Evolutionary conservation across 2,113 vertebrate species (phyloP).

Genomic region (Coptodon bakossiorum): DNA sequence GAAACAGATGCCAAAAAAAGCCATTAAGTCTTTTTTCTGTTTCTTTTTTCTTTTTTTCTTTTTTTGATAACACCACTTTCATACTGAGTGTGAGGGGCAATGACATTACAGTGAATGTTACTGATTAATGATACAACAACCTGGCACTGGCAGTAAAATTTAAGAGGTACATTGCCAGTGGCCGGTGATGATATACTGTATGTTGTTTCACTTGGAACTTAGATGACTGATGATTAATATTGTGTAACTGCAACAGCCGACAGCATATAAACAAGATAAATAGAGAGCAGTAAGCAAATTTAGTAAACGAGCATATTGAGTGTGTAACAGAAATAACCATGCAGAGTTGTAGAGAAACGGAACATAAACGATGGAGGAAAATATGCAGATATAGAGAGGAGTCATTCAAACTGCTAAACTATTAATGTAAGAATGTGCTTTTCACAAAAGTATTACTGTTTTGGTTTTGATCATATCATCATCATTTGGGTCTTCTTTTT

Average conservation of each 20-base stretch:
- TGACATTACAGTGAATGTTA: neutral
- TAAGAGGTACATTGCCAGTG: neutral
- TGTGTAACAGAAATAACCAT: neutral
- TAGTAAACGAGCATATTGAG: neutral
- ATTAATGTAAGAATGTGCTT: neutral
- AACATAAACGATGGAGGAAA: neutral
- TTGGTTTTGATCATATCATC: neutral
- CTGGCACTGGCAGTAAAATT: neutral
- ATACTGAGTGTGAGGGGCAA: neutral
- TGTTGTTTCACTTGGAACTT: neutral
- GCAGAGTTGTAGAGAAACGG: neutral
- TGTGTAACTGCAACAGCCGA: neutral
- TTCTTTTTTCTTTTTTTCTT: neutral
- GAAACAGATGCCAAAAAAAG: neutral
- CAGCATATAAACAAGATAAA: neutral
- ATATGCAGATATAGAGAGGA: neutral
- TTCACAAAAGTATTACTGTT: neutral
- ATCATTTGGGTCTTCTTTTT: neutral
- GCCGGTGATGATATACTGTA: neutral
- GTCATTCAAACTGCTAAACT: neutral
- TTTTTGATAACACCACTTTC: neutral
- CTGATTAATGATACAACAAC: neutral
- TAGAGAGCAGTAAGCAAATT: neutral
- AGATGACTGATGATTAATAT: neutral
- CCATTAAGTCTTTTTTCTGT: neutral